Conservation (phyloP, 2,113 vertebrate species). For the Corynorhinus townsendii region DNA sequence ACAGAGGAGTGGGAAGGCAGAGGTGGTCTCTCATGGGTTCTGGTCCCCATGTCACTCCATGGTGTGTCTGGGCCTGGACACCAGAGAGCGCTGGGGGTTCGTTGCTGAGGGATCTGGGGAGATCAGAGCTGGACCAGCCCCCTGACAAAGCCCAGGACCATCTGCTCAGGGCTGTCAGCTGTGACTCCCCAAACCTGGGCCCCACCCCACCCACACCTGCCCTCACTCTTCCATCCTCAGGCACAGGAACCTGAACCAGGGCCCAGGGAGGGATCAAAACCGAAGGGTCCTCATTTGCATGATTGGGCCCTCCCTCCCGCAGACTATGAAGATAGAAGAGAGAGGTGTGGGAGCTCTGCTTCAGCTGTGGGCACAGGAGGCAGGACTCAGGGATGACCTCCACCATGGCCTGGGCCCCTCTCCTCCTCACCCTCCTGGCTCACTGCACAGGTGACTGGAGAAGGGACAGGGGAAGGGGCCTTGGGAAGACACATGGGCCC, state of each 20-base stretch:
- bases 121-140: too few relatives aligned
- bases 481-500: too few relatives aligned
- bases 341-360: not conserved
- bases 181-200: rapidly evolving
- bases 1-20: too few relatives aligned
- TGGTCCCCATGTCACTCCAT: too few relatives aligned
- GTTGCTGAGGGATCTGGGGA: not conserved
- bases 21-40: too few relatives aligned
- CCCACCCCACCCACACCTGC: rapidly evolving
- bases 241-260: rapidly evolving
- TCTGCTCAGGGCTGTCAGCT: not conserved
- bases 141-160: not conserved
- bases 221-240: not conserved
- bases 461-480: too few relatives aligned
- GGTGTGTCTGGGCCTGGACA: too few relatives aligned
- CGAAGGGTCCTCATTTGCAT: not conserved
- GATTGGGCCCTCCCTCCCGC: rapidly evolving
- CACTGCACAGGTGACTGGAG: too few relatives aligned
- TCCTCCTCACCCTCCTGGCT: not conserved
- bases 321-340: not conserved
- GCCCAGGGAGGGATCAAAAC: not conserved
- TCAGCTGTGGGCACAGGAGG: not conserved
- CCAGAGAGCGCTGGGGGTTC: rapidly evolving
- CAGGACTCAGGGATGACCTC: rapidly evolving
- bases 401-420: not conserved